A percentile compares a stretch with the other conserved stretches of the same genome.
These are phyloP conservation scores for Apostichopus parvimensis DNA, from an alignment of 35 echinoderm and acorn worm species.

Conservation along the genomic window DNA sequence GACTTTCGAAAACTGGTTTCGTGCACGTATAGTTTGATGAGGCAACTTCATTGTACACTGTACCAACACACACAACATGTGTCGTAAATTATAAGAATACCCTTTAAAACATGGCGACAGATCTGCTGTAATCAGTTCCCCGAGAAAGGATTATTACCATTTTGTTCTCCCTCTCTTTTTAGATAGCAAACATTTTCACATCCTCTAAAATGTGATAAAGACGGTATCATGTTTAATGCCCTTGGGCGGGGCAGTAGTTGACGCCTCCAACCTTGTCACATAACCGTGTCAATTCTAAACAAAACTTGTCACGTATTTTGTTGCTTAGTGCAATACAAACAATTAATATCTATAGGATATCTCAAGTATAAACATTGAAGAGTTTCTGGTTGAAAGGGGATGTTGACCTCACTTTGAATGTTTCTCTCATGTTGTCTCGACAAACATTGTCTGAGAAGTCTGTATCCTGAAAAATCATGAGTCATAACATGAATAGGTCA, in stretches of 20 bases:
- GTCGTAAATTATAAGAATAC: too few relatives aligned
- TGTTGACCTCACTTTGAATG: background rate
- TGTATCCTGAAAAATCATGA: too few relatives aligned
- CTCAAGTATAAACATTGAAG: background rate
- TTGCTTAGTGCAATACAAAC: background rate
- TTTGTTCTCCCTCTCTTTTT: too few relatives aligned
- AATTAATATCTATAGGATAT: conserved; percentile 1
- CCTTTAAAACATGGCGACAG: too few relatives aligned
- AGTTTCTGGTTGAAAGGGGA: background rate
- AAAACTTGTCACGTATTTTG: background rate
- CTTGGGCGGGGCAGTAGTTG: background rate
- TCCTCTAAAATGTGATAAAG: background rate
- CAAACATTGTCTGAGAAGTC: background rate
- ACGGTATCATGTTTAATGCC: background rate
- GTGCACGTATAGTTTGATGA: too few relatives aligned
- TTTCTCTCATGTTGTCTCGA: background rate
- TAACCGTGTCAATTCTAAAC: background rate
- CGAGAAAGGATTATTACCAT: too few relatives aligned
- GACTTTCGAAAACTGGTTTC: too few relatives aligned
- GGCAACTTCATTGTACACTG: too few relatives aligned
- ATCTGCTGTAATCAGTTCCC: too few relatives aligned
- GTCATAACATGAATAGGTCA: too few relatives aligned
- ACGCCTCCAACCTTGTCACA: background rate
- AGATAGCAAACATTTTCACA: background rate
- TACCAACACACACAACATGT: too few relatives aligned